A percentile compares a stretch with the other conserved stretches of the same genome.
Evolutionary conservation across 2,113 vertebrate genomes (phyloP).

Genomic region (Eptesicus fuscus): DNA sequence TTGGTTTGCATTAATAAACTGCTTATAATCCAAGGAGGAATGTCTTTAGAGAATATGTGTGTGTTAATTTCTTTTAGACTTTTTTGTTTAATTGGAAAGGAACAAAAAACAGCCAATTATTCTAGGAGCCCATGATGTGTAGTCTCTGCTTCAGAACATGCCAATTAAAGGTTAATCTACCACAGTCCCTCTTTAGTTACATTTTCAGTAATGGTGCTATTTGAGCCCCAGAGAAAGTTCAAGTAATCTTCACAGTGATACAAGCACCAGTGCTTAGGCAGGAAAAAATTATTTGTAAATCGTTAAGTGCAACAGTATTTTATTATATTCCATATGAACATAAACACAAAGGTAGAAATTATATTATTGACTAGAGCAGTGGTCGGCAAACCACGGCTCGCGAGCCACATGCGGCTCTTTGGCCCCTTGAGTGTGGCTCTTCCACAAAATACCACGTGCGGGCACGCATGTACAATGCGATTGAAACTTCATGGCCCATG

Average conservation of each 20-base stretch:
- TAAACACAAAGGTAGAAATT: background rate
- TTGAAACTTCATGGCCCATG: too few species aligned
- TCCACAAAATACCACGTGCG: too few species aligned
- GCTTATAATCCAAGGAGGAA: background rate
- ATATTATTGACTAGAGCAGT: background rate
- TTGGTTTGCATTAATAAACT: conserved; percentile 22
- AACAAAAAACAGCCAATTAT: background rate
- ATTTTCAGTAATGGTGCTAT: background rate
- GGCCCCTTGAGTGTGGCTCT: too few species aligned
- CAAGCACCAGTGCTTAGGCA: background rate
- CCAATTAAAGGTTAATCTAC: background rate
- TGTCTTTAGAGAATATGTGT: background rate
- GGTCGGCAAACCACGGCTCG: too few species aligned
- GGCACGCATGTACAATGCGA: too few species aligned
- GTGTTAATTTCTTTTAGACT: background rate
- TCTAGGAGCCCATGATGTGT: background rate
- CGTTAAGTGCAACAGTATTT: background rate
- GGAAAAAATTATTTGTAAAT: background rate
- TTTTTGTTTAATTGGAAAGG: background rate
- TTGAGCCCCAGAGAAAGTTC: background rate
- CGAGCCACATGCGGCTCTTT: too few species aligned
- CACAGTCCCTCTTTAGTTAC: background rate
- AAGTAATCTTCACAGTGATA: conserved; percentile 1
- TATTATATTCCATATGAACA: background rate
- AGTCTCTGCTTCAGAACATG: background rate